A percentile compares a stretch with the other conserved stretches of the same genome.
These are phyloP conservation scores for Zosterops lateralis DNA, from an alignment of 2,113 vertebrate species.

Conservation along the genomic window DNA sequence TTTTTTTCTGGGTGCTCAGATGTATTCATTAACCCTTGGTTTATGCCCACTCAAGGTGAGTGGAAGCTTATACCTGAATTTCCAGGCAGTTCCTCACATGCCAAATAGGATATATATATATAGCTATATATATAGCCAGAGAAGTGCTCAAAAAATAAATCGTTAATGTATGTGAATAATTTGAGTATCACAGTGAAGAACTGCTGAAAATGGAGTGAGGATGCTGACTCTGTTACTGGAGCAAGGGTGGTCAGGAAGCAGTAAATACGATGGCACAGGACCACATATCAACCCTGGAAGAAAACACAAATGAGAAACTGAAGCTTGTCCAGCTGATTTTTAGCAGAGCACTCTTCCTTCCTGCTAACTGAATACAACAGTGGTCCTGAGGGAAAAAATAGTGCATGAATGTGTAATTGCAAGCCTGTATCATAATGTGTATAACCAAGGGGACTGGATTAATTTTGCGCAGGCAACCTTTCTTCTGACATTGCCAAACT, in stretches of 20 bases:
- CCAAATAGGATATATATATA: background rate
- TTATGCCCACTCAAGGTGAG: background rate
- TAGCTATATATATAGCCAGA: background rate
- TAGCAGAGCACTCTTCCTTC: background rate
- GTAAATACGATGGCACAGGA: background rate
- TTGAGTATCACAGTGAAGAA: background rate
- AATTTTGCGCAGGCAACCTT: slow-evolving; percentile 41
- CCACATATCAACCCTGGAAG: background rate
- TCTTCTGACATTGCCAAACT: slow-evolving; percentile 37
- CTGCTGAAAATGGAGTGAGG: background rate
- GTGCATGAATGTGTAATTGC: slow-evolving; percentile 16
- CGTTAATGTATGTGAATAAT: background rate
- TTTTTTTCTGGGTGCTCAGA: background rate
- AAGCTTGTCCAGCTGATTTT: background rate
- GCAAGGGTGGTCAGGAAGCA: background rate
- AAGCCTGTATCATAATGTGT: background rate
- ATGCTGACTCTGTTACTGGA: background rate
- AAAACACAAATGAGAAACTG: background rate
- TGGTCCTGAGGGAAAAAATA: background rate
- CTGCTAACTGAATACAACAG: background rate
- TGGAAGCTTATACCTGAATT: background rate
- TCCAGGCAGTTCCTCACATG: accelerated
- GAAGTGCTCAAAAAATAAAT: background rate
- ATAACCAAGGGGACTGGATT: slow-evolving; percentile 28
- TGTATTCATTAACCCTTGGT: background rate